phyloP scores from a whole-genome alignment of 2,888 invertebrate genomes.

The Palloptera scutellata region DNA sequence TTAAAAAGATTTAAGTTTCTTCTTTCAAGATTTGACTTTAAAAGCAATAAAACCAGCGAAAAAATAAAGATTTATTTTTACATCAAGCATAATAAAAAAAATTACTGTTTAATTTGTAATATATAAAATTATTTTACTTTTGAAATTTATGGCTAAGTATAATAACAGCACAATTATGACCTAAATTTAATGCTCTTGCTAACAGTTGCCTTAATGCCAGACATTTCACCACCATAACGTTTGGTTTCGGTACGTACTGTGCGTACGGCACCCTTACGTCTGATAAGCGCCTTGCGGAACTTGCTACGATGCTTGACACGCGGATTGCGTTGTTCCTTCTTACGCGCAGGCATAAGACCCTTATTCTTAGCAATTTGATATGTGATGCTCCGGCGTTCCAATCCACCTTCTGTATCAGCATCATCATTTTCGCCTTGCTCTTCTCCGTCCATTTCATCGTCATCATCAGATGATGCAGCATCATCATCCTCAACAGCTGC shows the following conservation, averaged over 20 bases:
- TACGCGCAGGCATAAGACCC: constrained; percentile 88
- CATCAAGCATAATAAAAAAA: too few relatives aligned
- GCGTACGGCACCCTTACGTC: constrained; percentile 92
- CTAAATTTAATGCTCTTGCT: constrained; percentile 89
- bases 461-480: constrained; percentile 55
- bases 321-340: constrained; percentile 93
- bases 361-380: constrained; percentile 96
- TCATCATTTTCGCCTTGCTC: constrained; percentile 55
- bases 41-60: too few relatives aligned
- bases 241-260: constrained; percentile 81
- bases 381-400: constrained; percentile 80
- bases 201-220: constrained; percentile 90
- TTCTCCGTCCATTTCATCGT: constrained; percentile 64
- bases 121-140: background rate
- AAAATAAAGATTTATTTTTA: too few relatives aligned
- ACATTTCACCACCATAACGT: constrained; percentile 90
- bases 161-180: background rate
- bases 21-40: too few relatives aligned
- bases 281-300: constrained; percentile 89
- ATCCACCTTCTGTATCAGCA: constrained; percentile 47
- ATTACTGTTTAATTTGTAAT: constrained; percentile 1
- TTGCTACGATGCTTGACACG: constrained; percentile 94
- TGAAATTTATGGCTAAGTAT: background rate
- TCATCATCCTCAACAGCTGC: background rate
- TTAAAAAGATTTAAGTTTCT: constrained; percentile 1